These are phyloP conservation scores for Ctenochaetus hawaiiensis DNA, from an alignment of 2,797 vertebrate genomes.

Conservation along the genomic window DNA sequence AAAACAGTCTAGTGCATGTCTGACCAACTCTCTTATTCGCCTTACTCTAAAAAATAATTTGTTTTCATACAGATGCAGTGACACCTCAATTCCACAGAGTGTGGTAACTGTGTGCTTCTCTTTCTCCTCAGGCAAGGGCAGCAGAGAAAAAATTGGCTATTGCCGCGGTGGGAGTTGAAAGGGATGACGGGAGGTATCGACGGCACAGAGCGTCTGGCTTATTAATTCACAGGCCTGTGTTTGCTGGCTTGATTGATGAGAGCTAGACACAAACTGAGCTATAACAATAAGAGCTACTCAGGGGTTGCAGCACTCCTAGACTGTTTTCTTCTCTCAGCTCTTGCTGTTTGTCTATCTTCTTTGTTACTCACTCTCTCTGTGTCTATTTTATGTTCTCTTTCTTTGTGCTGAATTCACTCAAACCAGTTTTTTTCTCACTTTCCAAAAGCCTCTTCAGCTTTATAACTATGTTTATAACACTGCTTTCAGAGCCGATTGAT, in stretches of 20 bases:
- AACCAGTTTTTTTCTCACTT: neutral
- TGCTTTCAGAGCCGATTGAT: slow-evolving; percentile 20
- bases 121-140: slow-evolving; percentile 74
- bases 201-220: slow-evolving; percentile 64
- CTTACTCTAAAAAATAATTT: slow-evolving; percentile 72
- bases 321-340: slow-evolving; percentile 50
- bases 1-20: slow-evolving; percentile 26
- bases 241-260: slow-evolving; percentile 76
- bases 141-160: slow-evolving; percentile 69
- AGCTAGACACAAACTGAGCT: slow-evolving; percentile 73
- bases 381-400: slow-evolving; percentile 19
- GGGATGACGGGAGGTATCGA: slow-evolving; percentile 78
- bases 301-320: slow-evolving; percentile 41
- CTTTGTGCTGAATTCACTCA: slow-evolving; percentile 13
- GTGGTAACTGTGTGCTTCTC: slow-evolving; percentile 49
- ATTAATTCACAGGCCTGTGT: slow-evolving; percentile 72
- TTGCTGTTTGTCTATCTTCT: slow-evolving; percentile 42
- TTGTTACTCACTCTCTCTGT: slow-evolving; percentile 8
- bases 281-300: slow-evolving; percentile 68
- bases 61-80: slow-evolving; percentile 77
- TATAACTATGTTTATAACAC: slow-evolving; percentile 19
- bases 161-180: slow-evolving; percentile 68
- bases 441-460: slow-evolving; percentile 36
- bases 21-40: slow-evolving; percentile 44
- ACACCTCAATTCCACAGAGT: slow-evolving; percentile 77